Conservation (phyloP, 2,113 vertebrate species). For the Cricetomys ansorgei region DNA sequence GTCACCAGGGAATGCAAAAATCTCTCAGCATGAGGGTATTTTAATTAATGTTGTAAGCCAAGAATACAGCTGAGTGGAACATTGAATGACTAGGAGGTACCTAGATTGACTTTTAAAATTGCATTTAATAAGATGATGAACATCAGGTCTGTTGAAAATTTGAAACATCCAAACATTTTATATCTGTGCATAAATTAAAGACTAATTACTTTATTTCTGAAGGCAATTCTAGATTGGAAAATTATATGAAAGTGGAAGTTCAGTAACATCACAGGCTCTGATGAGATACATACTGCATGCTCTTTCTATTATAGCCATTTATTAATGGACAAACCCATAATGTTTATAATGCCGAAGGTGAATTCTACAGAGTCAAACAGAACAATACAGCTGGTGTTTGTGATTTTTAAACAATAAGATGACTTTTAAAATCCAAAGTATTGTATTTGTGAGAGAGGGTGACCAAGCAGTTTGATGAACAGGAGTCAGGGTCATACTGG, state of each 20-base stretch:
- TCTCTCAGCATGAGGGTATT: conserved; percentile 56
- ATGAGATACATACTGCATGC: conserved; percentile 69
- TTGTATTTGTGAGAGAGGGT: conserved; percentile 67
- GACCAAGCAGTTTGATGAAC: conserved; percentile 47
- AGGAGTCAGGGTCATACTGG: not conserved
- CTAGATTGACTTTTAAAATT: conserved; percentile 40
- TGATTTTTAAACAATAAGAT: conserved; percentile 78
- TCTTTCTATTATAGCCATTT: conserved; percentile 73
- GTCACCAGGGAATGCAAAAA: conserved; percentile 56
- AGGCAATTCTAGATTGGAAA: conserved; percentile 55
- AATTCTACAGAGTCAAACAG: conserved; percentile 73
- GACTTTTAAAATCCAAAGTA: conserved; percentile 73
- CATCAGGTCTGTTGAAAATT: conserved; percentile 55
- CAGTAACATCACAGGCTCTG: conserved; percentile 63
- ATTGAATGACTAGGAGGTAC: conserved; percentile 54
- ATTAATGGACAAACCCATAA: conserved; percentile 80
- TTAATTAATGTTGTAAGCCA: conserved; percentile 66
- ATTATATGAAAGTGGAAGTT: conserved; percentile 63
- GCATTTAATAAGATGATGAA: conserved; percentile 43
- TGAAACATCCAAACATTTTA: conserved; percentile 72
- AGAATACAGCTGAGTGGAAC: not conserved
- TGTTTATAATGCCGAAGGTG: conserved; percentile 73
- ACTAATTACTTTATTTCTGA: conserved; percentile 72
- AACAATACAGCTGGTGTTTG: conserved; percentile 60
- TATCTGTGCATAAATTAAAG: conserved; percentile 64